Base-by-base conservation (phyloP, 2,797 vertebrate species). In the Falco cherrug region DNA sequence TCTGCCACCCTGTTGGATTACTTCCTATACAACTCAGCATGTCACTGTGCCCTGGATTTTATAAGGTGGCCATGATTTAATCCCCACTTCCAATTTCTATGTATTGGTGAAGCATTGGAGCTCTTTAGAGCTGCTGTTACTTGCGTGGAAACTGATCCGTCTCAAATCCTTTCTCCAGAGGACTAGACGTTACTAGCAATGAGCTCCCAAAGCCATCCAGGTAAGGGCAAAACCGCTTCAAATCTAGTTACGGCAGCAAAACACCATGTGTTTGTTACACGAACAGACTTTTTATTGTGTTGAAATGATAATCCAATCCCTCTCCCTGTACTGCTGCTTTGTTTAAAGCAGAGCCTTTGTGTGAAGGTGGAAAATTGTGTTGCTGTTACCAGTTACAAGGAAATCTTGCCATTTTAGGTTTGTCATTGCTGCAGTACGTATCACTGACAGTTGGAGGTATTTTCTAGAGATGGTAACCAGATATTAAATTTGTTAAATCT, bases 191-290 rank as follows among this genome's bases (percentile, higher is more conserved):
- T 87, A 75, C 98, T 86, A 97, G 98, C 97, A 88, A 98, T 98
- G 98, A 98, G 97, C 98, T 98, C 98, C 93, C 98, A 98, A 97
- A 98, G 97, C 96, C 98, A 98, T 93, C 98, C 98, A 98, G 98
- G 98, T 98, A 97, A 98, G 98, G 83, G 83, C 41, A 37, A 37
- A 76, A 22, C 9, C 56, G 5, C 51, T 45, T 71, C 39, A 50
- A 28, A 25, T 51, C 47, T 47, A 26, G 28, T 65, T 68, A 37
- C 0, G 0, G 10, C 43, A 33, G 39, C 43, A 48, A 16, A 45
- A 5, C 9, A 1, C 9, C 5, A 6, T 1, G 2, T 22, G 18
- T 25, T 24, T 73, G 41, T 11, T 24, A 43, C 37, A 3, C 4
- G 16, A 48, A 25, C 33, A 35, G 29, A 2, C 19, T 43, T 63